phyloP scores from a whole-genome alignment of 1,140 invertebrate genomes.

The Drosophila sp. region DNA sequence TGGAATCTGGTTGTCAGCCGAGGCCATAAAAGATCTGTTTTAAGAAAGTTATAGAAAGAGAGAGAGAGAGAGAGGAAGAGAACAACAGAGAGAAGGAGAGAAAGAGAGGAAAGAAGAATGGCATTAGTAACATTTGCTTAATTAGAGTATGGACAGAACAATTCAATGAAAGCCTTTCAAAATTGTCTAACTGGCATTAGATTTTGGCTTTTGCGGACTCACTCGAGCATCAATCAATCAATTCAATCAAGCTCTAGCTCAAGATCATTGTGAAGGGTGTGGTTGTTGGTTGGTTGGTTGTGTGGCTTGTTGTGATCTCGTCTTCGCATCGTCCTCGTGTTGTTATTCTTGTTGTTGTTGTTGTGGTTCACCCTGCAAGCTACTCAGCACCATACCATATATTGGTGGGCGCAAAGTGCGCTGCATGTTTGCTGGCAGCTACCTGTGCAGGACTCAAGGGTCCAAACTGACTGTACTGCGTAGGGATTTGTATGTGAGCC shows the following conservation, averaged over 20 bases:
- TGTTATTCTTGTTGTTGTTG: constrained; percentile 35
- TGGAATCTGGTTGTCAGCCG: constrained; percentile 49
- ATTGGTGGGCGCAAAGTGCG: constrained; percentile 88
- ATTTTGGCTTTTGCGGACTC: constrained; percentile 73
- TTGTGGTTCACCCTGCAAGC: constrained; percentile 55
- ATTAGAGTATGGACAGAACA: not conserved
- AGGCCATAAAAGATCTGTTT: constrained; percentile 75
- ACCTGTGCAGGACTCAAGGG: constrained; percentile 89
- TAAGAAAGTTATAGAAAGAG: not conserved
- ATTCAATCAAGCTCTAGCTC: constrained; percentile 62
- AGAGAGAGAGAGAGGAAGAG: not conserved
- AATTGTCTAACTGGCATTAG: constrained; percentile 29
- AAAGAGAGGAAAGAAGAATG: not conserved
- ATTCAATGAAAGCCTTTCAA: constrained; percentile 23
- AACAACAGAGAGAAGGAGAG: not conserved
- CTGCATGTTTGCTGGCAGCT: constrained; percentile 85
- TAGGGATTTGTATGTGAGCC: constrained; percentile 92
- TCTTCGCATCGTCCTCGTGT: constrained; percentile 14
- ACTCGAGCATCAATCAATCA: constrained; percentile 76
- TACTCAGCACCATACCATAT: constrained; percentile 89
- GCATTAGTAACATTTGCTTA: constrained; percentile 20
- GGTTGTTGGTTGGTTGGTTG: constrained; percentile 33
- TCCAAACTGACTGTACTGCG: constrained; percentile 86
- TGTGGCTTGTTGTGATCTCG: constrained; percentile 35
- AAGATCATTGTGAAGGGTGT: constrained; percentile 25